Percentiles rank a stretch among this genome's conserved stretches.
phyloP scores from a whole-genome alignment of 2,888 invertebrate species.

The Volucella zonaria region DNA sequence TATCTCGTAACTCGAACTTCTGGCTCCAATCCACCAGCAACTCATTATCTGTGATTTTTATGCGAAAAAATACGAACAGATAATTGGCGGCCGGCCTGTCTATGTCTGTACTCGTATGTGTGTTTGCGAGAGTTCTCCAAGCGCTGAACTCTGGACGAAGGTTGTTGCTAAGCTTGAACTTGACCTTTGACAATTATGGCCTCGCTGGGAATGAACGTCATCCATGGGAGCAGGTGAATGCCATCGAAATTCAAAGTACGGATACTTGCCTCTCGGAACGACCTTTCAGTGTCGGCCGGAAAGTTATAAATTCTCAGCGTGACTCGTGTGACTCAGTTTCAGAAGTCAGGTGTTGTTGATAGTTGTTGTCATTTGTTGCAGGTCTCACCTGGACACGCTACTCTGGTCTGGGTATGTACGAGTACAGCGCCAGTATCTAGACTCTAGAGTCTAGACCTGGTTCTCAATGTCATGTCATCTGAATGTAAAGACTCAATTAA shows the following conservation, averaged over 20 bases:
- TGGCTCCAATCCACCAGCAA: conserved; percentile 25
- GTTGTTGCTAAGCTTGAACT: conserved; percentile 59
- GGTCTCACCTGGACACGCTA: too few relatives aligned
- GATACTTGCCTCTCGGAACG: conserved; percentile 11
- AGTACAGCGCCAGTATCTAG: too few relatives aligned
- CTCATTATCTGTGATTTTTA: conserved; percentile 49
- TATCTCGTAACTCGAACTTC: not conserved
- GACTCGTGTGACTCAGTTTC: conserved; percentile 6
- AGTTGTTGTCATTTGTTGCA: too few relatives aligned
- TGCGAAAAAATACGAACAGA: conserved; percentile 13
- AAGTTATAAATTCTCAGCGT: conserved; percentile 21
- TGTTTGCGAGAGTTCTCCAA: conserved; percentile 18
- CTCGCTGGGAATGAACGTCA: conserved; percentile 17
- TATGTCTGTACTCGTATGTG: not conserved
- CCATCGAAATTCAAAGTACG: conserved; percentile 6
- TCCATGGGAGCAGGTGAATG: conserved; percentile 33
- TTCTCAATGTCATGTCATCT: not conserved
- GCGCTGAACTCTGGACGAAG: conserved; percentile 49
- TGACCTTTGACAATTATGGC: conserved; percentile 41
- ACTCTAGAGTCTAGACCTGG: too few relatives aligned
- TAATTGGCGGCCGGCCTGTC: too few relatives aligned
- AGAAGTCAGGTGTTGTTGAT: too few relatives aligned
- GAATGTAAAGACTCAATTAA: conserved; percentile 38
- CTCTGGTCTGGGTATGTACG: too few relatives aligned
- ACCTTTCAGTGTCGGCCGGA: conserved; percentile 24